Evolutionary conservation across 2,797 vertebrate species (phyloP).

Genomic region (Manis pentadactyla): DNA sequence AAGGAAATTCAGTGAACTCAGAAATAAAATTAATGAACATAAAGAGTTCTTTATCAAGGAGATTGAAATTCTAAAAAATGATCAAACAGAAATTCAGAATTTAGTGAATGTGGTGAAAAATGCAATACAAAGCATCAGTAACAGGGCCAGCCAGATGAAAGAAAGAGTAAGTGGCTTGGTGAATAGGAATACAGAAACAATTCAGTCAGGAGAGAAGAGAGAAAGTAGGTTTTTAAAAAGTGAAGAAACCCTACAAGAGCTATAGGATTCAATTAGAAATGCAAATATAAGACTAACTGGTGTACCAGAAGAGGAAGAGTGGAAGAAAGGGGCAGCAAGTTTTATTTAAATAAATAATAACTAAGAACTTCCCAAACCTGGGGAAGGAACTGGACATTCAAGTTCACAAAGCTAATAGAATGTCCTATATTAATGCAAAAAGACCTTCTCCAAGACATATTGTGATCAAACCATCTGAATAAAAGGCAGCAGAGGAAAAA

Average conservation of each 20-base stretch:
- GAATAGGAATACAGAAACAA: not conserved
- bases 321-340: not conserved
- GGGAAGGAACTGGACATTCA: not conserved
- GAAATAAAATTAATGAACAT: not conserved
- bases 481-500: not conserved
- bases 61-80: not conserved
- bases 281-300: not conserved
- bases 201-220: not conserved
- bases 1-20: not conserved
- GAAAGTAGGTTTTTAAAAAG: not conserved
- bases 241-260: not conserved
- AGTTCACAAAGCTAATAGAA: not conserved
- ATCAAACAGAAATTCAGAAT: not conserved
- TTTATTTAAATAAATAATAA: not conserved
- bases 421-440: not conserved
- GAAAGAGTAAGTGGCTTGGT: not conserved
- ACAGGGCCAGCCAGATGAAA: not conserved
- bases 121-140: not conserved
- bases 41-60: not conserved
- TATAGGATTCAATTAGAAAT: not conserved
- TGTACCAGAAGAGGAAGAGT: not conserved
- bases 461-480: not conserved
- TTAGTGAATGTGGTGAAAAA: not conserved
- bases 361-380: not conserved
- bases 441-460: not conserved